Evolutionary conservation across 2,888 invertebrate species (phyloP).

Genomic region (Coleophora deauratella): DNA sequence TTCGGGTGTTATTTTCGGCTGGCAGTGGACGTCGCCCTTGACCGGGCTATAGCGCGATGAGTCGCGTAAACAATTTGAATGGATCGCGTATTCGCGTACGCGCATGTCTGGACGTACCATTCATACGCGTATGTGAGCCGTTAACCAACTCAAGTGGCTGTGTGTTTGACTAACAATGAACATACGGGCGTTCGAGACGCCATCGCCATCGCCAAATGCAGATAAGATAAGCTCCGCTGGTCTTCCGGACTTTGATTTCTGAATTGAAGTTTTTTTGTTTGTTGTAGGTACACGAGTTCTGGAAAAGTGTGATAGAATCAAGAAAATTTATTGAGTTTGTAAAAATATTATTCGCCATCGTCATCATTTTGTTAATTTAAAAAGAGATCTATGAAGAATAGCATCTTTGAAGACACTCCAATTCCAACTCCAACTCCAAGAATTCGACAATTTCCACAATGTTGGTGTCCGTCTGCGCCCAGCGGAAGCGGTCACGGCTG

Average conservation of each 20-base stretch:
- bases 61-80: conserved; percentile 68
- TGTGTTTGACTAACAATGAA: conserved; percentile 46
- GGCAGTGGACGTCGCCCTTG: conserved; percentile 63
- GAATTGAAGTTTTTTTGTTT: too few relatives aligned
- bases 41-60: conserved; percentile 46
- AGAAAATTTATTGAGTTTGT: too few relatives aligned
- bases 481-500: conserved; percentile 59
- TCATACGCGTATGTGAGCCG: conserved; percentile 59
- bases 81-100: conserved; percentile 69
- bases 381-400: too few relatives aligned
- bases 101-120: conserved; percentile 57
- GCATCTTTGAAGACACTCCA: too few relatives aligned
- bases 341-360: too few relatives aligned
- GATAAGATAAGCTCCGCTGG: too few relatives aligned
- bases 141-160: conserved; percentile 53
- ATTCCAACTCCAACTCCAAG: too few relatives aligned
- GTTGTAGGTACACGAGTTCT: too few relatives aligned
- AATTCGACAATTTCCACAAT: too few relatives aligned
- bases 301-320: too few relatives aligned
- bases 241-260: too few relatives aligned
- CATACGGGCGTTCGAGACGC: conserved; percentile 19
- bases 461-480: conserved; percentile 5
- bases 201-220: not conserved
- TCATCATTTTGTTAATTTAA: too few relatives aligned
- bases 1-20: conserved; percentile 34